Conservation (phyloP, 2,797 vertebrate species). For the Taenioides sp. region DNA sequence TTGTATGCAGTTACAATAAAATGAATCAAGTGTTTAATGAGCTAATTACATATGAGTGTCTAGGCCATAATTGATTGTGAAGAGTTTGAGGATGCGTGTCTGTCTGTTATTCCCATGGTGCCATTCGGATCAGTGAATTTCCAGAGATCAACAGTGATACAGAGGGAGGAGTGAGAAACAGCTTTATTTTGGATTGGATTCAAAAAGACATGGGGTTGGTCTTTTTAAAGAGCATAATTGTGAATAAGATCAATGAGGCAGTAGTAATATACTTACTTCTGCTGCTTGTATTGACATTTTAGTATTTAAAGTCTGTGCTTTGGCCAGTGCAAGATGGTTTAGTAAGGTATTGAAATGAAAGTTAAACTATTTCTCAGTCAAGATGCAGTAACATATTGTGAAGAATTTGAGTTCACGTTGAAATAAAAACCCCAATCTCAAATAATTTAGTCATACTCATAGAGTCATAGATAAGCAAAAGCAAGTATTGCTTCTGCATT, state of each 20-base stretch:
- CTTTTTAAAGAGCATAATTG: background rate
- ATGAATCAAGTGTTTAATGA: constrained; percentile 73
- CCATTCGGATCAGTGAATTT: constrained; percentile 39
- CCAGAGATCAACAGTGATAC: constrained; percentile 50
- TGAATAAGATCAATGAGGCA: background rate
- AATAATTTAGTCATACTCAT: too few species aligned
- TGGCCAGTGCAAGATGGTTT: background rate
- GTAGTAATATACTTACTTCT: background rate
- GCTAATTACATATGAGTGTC: constrained; percentile 78
- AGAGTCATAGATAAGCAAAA: background rate
- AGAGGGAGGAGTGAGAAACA: constrained; percentile 20
- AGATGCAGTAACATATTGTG: background rate
- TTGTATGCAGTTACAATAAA: constrained; percentile 57
- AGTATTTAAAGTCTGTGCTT: background rate
- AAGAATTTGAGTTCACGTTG: background rate
- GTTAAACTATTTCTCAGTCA: background rate
- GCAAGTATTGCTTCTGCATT: too few species aligned
- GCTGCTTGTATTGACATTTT: background rate
- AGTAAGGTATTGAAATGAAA: background rate
- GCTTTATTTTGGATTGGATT: constrained; percentile 37
- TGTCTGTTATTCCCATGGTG: constrained; percentile 51
- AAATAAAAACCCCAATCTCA: background rate
- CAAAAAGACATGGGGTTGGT: constrained; percentile 6
- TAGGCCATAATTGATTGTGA: constrained; percentile 75
- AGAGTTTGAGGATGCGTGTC: constrained; percentile 46